phyloP scores from a whole-genome alignment of 2,888 invertebrate species.

The Chaitophorus viminalis region DNA sequence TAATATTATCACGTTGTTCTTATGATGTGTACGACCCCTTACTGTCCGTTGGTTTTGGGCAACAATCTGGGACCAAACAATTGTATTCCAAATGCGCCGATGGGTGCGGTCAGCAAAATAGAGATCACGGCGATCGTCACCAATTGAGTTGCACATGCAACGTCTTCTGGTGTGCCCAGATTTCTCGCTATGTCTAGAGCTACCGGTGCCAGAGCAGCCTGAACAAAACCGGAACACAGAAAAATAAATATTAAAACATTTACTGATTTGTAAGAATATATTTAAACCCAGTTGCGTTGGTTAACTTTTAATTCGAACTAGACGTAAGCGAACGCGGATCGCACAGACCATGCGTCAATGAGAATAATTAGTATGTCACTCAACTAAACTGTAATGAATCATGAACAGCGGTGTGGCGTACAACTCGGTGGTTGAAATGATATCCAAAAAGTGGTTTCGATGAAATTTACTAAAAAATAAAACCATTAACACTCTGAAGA shows the following conservation, averaged over 20 bases:
- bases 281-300: background rate
- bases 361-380: no score
- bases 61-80: slow-evolving; percentile 66
- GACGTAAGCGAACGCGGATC: no score
- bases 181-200: slow-evolving; percentile 75
- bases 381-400: no score
- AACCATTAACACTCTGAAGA: no score
- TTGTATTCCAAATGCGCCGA: slow-evolving; percentile 67
- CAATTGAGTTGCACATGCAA: slow-evolving; percentile 63
- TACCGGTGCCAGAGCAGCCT: slow-evolving; percentile 85
- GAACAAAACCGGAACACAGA: slow-evolving; percentile 64
- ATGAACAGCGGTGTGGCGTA: no score
- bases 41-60: slow-evolving; percentile 46
- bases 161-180: slow-evolving; percentile 68
- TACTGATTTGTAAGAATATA: no score
- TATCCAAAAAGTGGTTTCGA: no score
- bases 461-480: no score
- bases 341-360: no score
- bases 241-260: background rate
- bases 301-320: background rate
- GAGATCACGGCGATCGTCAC: slow-evolving; percentile 68
- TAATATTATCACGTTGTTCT: no score
- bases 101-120: slow-evolving; percentile 68
- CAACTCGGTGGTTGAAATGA: no score
- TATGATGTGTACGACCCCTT: no score